Evolutionary conservation across 1,140 invertebrate species (phyloP).

Genomic region (Muscidifurax raptorellus): DNA sequence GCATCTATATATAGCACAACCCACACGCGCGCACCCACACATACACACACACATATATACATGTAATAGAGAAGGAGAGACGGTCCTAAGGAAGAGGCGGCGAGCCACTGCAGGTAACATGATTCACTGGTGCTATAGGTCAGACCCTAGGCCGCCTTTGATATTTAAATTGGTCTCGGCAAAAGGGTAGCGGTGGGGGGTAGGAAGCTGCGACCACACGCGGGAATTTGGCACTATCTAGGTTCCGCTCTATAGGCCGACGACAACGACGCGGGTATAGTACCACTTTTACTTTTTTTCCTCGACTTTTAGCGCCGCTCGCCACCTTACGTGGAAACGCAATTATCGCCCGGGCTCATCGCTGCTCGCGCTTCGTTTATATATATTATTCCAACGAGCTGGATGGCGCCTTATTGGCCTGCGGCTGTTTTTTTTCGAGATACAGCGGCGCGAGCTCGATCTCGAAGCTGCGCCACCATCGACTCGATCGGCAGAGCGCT

Average conservation of each 20-base stretch:
- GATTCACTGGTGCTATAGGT: slow-evolving; percentile 76
- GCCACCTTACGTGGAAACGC: slow-evolving; percentile 52
- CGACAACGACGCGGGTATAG: slow-evolving; percentile 12
- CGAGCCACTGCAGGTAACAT: slow-evolving; percentile 71
- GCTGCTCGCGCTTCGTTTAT: background rate
- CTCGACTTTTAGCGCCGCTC: slow-evolving; percentile 46
- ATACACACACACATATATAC: background rate
- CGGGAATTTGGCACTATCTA: slow-evolving; percentile 65
- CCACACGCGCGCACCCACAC: background rate
- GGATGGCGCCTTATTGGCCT: slow-evolving; percentile 5
- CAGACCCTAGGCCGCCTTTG: slow-evolving; percentile 75
- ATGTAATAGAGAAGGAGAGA: background rate
- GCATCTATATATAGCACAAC: background rate
- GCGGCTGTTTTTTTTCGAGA: background rate
- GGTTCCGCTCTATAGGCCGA: slow-evolving; percentile 37
- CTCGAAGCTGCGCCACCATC: background rate
- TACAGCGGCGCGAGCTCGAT: background rate
- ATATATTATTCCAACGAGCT: slow-evolving; percentile 40
- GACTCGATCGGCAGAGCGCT: background rate
- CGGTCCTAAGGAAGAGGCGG: background rate
- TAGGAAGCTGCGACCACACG: slow-evolving; percentile 63
- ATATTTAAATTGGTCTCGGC: slow-evolving; percentile 73
- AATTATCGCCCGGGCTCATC: slow-evolving; percentile 48
- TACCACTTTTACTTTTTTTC: slow-evolving; percentile 47
- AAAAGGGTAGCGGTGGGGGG: slow-evolving; percentile 45